Evolutionary conservation across 2,113 vertebrate species (phyloP).

Genomic region (Aldabrachelys gigantea): DNA sequence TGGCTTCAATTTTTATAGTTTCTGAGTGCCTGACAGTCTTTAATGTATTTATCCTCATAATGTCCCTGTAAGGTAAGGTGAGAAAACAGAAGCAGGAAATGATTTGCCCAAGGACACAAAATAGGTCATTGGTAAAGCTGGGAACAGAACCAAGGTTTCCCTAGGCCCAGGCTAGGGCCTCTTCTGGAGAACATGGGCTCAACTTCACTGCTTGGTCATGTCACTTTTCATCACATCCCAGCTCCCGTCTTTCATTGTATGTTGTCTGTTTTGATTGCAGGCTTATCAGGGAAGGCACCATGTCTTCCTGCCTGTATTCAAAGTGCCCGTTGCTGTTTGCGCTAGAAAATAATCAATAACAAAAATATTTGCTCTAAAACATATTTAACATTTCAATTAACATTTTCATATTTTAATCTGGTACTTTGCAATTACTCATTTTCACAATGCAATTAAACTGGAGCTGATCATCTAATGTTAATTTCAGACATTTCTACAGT

Average conservation of each 20-base stretch:
- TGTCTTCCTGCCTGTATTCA: neutral
- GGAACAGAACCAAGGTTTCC: neutral
- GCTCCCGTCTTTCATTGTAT: neutral
- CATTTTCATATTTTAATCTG: neutral
- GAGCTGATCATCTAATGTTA: neutral
- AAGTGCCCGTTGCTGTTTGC: neutral
- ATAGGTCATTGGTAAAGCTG: neutral
- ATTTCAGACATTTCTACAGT: too few species aligned
- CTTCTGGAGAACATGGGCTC: neutral
- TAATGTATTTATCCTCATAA: neutral
- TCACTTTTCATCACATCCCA: neutral
- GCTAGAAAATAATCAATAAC: neutral
- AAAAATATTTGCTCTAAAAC: neutral
- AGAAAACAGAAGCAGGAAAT: neutral
- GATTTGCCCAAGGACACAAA: neutral
- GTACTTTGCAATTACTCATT: neutral
- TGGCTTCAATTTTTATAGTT: neutral
- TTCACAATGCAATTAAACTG: neutral
- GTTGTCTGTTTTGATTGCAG: neutral
- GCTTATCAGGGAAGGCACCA: neutral
- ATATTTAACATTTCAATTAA: neutral
- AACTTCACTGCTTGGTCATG: neutral
- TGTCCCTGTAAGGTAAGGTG: neutral
- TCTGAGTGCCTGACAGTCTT: neutral
- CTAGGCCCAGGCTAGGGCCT: neutral